Base-by-base conservation (phyloP, 2,888 invertebrate species). In the Campoplex capitator region DNA sequence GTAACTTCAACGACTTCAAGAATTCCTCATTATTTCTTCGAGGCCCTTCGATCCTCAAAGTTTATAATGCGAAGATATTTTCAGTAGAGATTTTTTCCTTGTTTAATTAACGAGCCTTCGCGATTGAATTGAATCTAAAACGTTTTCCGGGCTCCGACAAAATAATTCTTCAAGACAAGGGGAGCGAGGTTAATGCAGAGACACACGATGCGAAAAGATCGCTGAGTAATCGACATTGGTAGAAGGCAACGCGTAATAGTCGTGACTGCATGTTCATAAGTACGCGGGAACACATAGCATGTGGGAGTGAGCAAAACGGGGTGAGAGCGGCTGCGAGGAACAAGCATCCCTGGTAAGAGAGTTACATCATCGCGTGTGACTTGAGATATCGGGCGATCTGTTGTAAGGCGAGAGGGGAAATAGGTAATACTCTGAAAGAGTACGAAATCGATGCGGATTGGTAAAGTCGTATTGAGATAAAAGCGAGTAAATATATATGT, bases 331-430 rank as follows among this genome's bases (percentile, higher is more conserved):
- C 42, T 51, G 38, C 48, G 71, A 86, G 86, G 84, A 86, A 81
- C 77, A 32, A 83, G 71, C 77, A 81, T 81, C 81, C 76, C 51
- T 67, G 70, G 67, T 62, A 51, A 54, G 56, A 81, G 35, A 76
- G 86, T 86, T 86, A 84, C 86, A 84, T 86, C 84, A 86, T 74
- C 84, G 80, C 86, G 86, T 86, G 86, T 86, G 86, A 86, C 86
- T 86, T 77, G 67, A 70, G 86, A 86, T 84, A 79, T 86, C 86
- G 84, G 51, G 56, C 84, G 86, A 86, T 86, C 84, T 84, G 77
- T 84, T 80, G 84, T 81, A 81, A 67, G 56, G 74, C 18, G 54
- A 23, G 56, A n/a, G 71, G 73, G 38, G 38, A 38, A 42, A 35
- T 54, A 32, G 38, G 74, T 28, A 51, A 62, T 28, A 13, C 51